phyloP scores from a whole-genome alignment of 2,113 vertebrate genomes.

The Phrynosoma blainvillii region DNA sequence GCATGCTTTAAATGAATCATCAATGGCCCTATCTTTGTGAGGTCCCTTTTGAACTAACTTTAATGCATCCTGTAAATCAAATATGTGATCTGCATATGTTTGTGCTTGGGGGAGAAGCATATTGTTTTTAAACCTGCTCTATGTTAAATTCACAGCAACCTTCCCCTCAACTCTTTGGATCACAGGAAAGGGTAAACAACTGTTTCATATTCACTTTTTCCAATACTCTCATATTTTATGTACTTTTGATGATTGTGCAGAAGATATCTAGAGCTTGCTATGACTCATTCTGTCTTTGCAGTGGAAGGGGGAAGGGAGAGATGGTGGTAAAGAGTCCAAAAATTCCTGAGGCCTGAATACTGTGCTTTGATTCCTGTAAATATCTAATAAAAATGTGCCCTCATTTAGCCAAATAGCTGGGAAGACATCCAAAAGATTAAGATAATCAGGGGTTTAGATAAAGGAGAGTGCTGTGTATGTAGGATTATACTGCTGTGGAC shows the following conservation, averaged over 20 bases:
- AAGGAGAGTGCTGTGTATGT: constrained; percentile 21
- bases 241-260: constrained; percentile 30
- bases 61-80: background rate
- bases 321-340: constrained; percentile 27
- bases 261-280: background rate
- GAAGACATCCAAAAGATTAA: constrained; percentile 42
- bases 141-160: background rate
- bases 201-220: constrained; percentile 30
- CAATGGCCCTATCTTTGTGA: background rate
- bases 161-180: background rate
- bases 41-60: background rate
- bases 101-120: background rate
- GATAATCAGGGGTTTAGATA: constrained; percentile 38
- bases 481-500: constrained; percentile 5
- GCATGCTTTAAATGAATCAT: background rate
- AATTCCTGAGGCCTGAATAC: constrained; percentile 22
- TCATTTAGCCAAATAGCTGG: constrained; percentile 32
- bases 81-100: background rate
- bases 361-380: constrained; percentile 18
- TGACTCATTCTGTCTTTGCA: background rate
- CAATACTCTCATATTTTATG: constrained; percentile 11
- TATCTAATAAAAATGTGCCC: constrained; percentile 28
- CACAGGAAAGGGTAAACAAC: constrained; percentile 32
- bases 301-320: background rate
- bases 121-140: background rate